A percentile compares a stretch with the other conserved stretches of the same genome.
Evolutionary conservation across 2,888 invertebrate species (phyloP).

Genomic region (Eucera pruinosa): DNA sequence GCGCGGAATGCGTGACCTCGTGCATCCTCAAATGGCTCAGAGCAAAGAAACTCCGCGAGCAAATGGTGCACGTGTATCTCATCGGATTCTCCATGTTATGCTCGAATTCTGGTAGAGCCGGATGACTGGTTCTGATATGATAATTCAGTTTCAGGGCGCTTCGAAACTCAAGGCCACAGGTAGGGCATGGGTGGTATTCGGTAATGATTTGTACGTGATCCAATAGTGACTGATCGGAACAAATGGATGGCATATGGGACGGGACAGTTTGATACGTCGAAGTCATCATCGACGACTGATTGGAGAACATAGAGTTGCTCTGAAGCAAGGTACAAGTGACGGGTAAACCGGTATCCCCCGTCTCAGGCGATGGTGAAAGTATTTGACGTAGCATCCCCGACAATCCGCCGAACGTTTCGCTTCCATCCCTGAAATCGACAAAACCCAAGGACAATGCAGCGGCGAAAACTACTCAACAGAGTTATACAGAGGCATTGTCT

Average conservation of each 20-base stretch:
- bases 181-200: constrained; percentile 79
- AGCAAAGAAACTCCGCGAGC: constrained; percentile 78
- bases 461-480: constrained; percentile 60
- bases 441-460: constrained; percentile 80
- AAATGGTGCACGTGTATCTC: constrained; percentile 78
- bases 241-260: constrained; percentile 61
- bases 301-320: constrained; percentile 74
- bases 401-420: constrained; percentile 82
- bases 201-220: constrained; percentile 77
- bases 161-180: constrained; percentile 81
- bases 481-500: constrained; percentile 43
- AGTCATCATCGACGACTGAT: constrained; percentile 75
- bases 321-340: constrained; percentile 74
- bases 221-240: constrained; percentile 63
- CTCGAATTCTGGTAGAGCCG: constrained; percentile 60
- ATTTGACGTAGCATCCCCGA: constrained; percentile 84
- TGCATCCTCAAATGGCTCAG: constrained; percentile 80
- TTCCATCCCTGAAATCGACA: constrained; percentile 82
- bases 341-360: constrained; percentile 72
- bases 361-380: constrained; percentile 82
- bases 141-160: constrained; percentile 80
- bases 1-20: constrained; percentile 76
- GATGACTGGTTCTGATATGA: constrained; percentile 80
- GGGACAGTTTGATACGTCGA: constrained; percentile 74
- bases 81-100: constrained; percentile 68